phyloP scores from a whole-genome alignment of 2,797 vertebrate species.

The Helostoma temminkii region DNA sequence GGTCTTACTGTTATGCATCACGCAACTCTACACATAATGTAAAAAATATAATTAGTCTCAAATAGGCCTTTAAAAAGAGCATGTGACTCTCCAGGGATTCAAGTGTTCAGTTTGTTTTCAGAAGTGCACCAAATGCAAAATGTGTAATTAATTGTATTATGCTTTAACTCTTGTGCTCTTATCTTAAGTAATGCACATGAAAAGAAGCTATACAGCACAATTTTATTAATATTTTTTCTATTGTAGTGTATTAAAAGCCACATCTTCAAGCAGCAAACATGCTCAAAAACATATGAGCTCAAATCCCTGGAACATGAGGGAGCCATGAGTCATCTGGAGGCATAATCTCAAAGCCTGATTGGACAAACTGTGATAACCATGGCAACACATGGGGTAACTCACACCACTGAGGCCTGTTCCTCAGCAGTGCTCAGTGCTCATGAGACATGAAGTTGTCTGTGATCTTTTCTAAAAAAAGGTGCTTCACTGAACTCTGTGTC shows the following conservation, averaged over 20 bases:
- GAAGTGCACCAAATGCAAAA: neutral
- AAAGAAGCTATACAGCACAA: neutral
- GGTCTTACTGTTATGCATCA: no score
- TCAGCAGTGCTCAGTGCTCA: slow-evolving; percentile 11
- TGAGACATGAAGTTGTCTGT: slow-evolving; percentile 7
- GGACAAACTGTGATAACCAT: slow-evolving; percentile 34
- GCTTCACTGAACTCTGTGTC: neutral
- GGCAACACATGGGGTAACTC: slow-evolving; percentile 48
- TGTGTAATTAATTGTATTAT: neutral
- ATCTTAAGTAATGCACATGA: neutral
- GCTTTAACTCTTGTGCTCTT: neutral
- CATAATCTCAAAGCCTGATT: slow-evolving; percentile 37
- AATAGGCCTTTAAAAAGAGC: neutral
- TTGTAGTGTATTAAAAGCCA: slow-evolving; percentile 1
- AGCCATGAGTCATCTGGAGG: slow-evolving; percentile 41
- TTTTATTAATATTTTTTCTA: neutral
- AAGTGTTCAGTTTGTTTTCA: slow-evolving; percentile 2
- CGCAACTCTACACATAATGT: no score
- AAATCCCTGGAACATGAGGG: slow-evolving; percentile 29
- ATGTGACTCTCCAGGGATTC: neutral
- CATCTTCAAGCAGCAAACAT: slow-evolving; percentile 2
- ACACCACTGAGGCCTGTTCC: slow-evolving; percentile 27
- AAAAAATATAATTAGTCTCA: no score
- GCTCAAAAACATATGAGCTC: slow-evolving; percentile 7
- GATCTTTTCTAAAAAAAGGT: neutral